Evolutionary conservation across 2,113 vertebrate species (phyloP).

Genomic region (Colius striatus): DNA sequence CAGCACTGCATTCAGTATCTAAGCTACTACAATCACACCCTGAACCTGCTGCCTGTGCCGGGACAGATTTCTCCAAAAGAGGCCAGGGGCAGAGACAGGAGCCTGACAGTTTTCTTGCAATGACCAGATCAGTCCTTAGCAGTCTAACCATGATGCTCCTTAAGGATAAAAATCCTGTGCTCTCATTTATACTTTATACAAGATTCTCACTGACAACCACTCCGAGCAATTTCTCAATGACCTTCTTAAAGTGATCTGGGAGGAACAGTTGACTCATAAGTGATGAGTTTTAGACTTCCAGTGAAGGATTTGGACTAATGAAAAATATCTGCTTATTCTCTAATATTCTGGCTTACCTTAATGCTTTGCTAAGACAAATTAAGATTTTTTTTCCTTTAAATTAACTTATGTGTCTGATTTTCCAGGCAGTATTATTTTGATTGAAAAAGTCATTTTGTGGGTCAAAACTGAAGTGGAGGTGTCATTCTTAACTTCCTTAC

Average conservation of each 20-base stretch:
- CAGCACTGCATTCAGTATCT: not conserved
- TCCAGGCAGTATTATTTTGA: not conserved
- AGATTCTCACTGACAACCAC: not conserved
- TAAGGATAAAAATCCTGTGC: not conserved
- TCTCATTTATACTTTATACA: not conserved
- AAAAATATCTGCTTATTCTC: constrained; percentile 38
- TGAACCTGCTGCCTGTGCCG: not conserved
- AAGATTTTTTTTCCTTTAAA: not conserved
- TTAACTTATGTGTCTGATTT: constrained; percentile 21
- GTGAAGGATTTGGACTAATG: constrained; percentile 49
- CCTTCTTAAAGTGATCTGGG: constrained; percentile 24
- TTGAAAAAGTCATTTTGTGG: not conserved
- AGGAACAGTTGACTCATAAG: constrained; percentile 28
- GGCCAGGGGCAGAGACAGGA: not conserved
- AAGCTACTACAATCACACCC: not conserved
- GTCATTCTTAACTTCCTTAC: not conserved
- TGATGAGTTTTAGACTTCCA: constrained; percentile 23
- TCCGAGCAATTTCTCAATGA: constrained; percentile 22
- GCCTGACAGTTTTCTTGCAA: not conserved
- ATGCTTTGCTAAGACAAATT: constrained; percentile 26
- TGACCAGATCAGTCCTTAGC: not conserved
- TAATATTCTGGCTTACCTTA: constrained; percentile 27
- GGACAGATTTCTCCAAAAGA: not conserved
- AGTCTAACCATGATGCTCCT: not conserved
- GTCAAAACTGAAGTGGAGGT: not conserved